Percentiles rank a stretch among this genome's conserved stretches.
Conservation (phyloP, 2,888 invertebrate species). For the Drosophila algonquin region DNA sequence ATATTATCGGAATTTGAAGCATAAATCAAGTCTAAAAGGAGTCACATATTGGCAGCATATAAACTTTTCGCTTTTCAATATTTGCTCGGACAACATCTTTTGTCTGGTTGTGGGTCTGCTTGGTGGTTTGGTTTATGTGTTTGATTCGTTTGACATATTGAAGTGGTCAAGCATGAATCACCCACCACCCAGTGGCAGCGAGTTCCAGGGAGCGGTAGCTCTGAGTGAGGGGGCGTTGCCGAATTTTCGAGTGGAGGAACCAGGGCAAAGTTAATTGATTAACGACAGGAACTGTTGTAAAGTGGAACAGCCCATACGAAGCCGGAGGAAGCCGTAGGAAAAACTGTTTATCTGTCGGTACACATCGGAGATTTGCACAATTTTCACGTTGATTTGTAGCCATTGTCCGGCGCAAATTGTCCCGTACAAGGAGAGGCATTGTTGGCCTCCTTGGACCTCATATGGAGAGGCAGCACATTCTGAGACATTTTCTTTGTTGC, state of each 20-base stretch:
- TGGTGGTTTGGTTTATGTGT: constrained; percentile 44
- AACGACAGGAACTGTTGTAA: constrained; percentile 58
- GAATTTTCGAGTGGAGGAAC: constrained; percentile 23
- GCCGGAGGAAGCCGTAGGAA: constrained; percentile 30
- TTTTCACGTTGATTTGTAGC: constrained; percentile 63
- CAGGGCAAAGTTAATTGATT: constrained; percentile 77
- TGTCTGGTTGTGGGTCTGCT: constrained; percentile 26
- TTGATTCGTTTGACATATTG: constrained; percentile 82
- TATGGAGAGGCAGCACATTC: constrained; percentile 11
- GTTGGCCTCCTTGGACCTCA: constrained; percentile 26
- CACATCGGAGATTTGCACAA: constrained; percentile 34
- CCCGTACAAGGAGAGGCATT: constrained; percentile 36
- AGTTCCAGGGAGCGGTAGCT: not conserved
- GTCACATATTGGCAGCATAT: constrained; percentile 58
- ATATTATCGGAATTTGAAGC: constrained; percentile 80
- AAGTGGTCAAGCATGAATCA: constrained; percentile 79
- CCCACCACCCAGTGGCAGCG: constrained; percentile 10
- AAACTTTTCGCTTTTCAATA: constrained; percentile 79
- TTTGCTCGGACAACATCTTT: constrained; percentile 56
- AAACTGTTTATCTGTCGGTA: constrained; percentile 38
- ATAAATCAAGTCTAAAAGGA: constrained; percentile 73
- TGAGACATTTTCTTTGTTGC: constrained; percentile 53
- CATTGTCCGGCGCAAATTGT: constrained; percentile 81
- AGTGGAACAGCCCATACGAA: constrained; percentile 42
- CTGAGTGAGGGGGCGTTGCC: constrained; percentile 55